Evolutionary conservation across 2,797 vertebrate genomes (phyloP).

Genomic region (Parauchenoglanis ngamensis): DNA sequence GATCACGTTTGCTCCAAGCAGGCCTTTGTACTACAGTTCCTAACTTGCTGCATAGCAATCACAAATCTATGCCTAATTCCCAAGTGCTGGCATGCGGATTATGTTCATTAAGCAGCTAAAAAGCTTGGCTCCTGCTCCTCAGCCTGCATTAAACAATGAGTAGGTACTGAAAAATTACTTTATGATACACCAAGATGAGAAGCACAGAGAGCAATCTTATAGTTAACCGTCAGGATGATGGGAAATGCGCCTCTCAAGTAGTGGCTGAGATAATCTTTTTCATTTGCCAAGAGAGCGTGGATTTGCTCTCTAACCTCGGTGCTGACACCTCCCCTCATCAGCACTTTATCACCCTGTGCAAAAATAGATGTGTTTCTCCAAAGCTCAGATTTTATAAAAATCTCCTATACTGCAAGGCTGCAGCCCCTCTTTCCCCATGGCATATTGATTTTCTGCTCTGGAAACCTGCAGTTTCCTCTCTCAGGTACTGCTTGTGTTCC

Average conservation of each 20-base stretch:
- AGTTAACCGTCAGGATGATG: constrained; percentile 45
- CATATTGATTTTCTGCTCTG: constrained; percentile 72
- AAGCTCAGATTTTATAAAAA: constrained; percentile 55
- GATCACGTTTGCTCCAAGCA: constrained; percentile 18
- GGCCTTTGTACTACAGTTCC: neutral
- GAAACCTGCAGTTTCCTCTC: constrained; percentile 60
- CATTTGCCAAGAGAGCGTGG: constrained; percentile 62
- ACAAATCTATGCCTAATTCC: constrained; percentile 32
- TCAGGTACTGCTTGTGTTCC: constrained; percentile 58
- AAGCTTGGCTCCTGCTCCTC: constrained; percentile 33
- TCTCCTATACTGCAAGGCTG: constrained; percentile 67
- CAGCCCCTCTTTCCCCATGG: constrained; percentile 57
- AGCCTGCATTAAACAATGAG: constrained; percentile 4
- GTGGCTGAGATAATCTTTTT: constrained; percentile 64
- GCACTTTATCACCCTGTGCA: constrained; percentile 66
- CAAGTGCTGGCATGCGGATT: constrained; percentile 28
- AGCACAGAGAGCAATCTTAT: neutral
- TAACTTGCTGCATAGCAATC: constrained; percentile 41
- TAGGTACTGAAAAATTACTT: neutral
- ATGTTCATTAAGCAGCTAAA: constrained; percentile 50
- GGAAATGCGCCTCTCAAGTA: constrained; percentile 61
- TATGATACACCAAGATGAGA: neutral
- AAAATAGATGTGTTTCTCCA: constrained; percentile 72
- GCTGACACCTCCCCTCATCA: constrained; percentile 61
- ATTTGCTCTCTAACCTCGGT: constrained; percentile 66